Evolutionary conservation across 1,140 invertebrate species (phyloP).

Genomic region (Dryas iulia): DNA sequence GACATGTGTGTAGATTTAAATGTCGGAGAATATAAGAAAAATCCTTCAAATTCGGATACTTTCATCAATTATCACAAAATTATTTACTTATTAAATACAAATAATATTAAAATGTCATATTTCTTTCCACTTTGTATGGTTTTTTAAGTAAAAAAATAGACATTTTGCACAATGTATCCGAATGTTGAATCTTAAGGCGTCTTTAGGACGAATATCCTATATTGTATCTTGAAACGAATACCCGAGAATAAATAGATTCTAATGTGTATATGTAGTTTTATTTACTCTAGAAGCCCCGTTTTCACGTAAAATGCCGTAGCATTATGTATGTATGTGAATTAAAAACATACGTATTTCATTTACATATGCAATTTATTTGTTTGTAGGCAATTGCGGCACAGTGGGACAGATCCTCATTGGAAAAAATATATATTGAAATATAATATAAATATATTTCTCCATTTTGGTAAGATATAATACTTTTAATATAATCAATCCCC

Average conservation of each 20-base stretch:
- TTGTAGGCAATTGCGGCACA: too few relatives aligned
- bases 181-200: background rate
- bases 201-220: slow-evolving; percentile 16
- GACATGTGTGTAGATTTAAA: slow-evolving; percentile 18
- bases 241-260: slow-evolving; percentile 22
- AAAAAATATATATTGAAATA: too few relatives aligned
- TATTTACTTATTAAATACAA: background rate
- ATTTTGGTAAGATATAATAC: too few relatives aligned
- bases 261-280: background rate
- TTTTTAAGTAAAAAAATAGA: background rate
- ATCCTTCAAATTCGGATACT: background rate
- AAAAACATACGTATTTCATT: too few relatives aligned
- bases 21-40: background rate
- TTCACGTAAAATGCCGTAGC: too few relatives aligned
- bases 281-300: too few relatives aligned
- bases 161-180: background rate
- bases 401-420: too few relatives aligned
- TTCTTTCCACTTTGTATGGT: background rate
- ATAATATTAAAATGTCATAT: background rate
- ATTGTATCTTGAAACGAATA: slow-evolving; percentile 24
- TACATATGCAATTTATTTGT: too few relatives aligned
- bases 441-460: too few relatives aligned
- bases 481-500: too few relatives aligned
- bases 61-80: background rate
- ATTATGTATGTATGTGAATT: too few relatives aligned